Evolutionary conservation across 2,797 vertebrate genomes (phyloP).

Genomic region (Todus mexicanus): DNA sequence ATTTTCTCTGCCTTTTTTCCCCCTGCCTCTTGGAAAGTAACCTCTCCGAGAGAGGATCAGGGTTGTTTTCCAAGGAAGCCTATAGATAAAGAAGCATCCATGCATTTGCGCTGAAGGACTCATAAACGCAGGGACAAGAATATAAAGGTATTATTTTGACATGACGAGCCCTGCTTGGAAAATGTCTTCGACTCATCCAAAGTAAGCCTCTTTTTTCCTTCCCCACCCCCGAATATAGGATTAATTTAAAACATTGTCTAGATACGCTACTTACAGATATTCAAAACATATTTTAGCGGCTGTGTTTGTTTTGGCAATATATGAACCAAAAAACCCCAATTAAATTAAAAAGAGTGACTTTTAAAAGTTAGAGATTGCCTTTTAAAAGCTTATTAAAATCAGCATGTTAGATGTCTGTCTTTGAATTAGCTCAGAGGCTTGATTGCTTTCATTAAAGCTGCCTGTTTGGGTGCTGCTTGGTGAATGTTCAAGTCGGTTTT

Average conservation of each 20-base stretch:
- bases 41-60: background rate
- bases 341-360: conserved; percentile 73
- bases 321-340: conserved; percentile 46
- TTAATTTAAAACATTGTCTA: conserved; percentile 63
- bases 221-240: background rate
- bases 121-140: background rate
- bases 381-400: conserved; percentile 79
- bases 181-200: background rate
- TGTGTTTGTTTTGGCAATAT: conserved; percentile 67
- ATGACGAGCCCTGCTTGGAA: background rate
- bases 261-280: conserved; percentile 45
- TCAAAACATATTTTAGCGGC: conserved; percentile 69
- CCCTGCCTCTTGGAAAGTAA: background rate
- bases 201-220: background rate
- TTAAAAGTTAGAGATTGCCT: conserved; percentile 77
- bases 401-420: conserved; percentile 72
- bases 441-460: conserved; percentile 76
- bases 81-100: background rate
- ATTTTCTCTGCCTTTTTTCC: background rate
- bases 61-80: background rate
- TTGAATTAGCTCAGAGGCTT: conserved; percentile 70
- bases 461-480: conserved; percentile 67
- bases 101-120: background rate
- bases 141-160: background rate
- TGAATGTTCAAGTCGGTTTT: conserved; percentile 15